Evolutionary conservation across 2,888 invertebrate species (phyloP).

Genomic region (Drosophila formosana): DNA sequence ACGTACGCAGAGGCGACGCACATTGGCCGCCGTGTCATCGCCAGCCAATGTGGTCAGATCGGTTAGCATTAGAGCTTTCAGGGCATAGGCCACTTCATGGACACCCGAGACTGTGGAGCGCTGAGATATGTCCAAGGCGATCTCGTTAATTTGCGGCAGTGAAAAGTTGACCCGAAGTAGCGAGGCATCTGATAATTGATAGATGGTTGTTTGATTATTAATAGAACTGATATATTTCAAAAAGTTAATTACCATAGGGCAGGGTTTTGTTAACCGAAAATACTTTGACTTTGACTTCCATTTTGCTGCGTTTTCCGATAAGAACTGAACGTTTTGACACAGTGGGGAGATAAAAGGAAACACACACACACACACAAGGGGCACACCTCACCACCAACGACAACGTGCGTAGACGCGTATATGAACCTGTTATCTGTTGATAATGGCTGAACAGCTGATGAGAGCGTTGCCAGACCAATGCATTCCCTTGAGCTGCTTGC

Average conservation of each 20-base stretch:
- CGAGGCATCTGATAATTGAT: conserved; percentile 53
- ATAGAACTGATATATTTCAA: not conserved
- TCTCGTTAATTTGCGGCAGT: conserved; percentile 86
- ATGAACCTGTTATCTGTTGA: conserved; percentile 33
- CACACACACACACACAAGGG: conserved; percentile 2
- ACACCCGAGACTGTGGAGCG: conserved; percentile 72
- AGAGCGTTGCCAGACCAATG: conserved; percentile 49
- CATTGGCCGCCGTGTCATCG: conserved; percentile 91
- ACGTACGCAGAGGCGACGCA: conserved; percentile 91
- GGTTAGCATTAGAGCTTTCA: conserved; percentile 93
- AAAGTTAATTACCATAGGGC: conserved; percentile 73
- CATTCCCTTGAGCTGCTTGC: not conserved
- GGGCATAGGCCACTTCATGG: conserved; percentile 90
- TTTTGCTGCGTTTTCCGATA: conserved; percentile 17
- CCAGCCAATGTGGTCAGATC: conserved; percentile 97
- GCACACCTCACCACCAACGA: conserved; percentile 18
- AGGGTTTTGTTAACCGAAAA: conserved; percentile 74
- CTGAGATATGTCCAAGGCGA: conserved; percentile 86
- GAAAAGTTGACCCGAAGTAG: conserved; percentile 86
- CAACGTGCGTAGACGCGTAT: conserved; percentile 23
- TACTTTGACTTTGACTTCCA: conserved; percentile 34
- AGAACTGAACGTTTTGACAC: conserved; percentile 12
- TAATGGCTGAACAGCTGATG: conserved; percentile 45
- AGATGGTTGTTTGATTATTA: not conserved
- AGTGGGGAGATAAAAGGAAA: conserved; percentile 3